Percentiles rank a stretch among this genome's conserved stretches.
These are phyloP conservation scores for Darevskia nairensis DNA, from an alignment of 2,797 vertebrate genomes.

Conservation along the genomic window DNA sequence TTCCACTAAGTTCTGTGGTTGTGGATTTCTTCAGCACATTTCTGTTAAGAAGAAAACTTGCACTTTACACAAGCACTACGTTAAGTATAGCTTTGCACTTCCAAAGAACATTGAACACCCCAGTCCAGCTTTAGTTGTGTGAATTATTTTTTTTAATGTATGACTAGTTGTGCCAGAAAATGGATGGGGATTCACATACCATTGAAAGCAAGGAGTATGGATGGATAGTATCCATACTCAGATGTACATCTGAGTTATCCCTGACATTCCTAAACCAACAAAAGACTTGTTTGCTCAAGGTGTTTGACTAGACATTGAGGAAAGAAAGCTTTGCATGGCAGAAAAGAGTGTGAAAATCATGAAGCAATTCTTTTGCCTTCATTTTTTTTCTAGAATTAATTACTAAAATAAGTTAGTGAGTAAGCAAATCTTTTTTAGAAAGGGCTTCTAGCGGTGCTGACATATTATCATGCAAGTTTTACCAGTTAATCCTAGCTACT, in stretches of 20 bases:
- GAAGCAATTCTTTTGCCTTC: constrained; percentile 49
- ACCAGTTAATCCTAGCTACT: constrained; percentile 56
- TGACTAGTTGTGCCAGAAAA: background rate
- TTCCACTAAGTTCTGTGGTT: constrained; percentile 44
- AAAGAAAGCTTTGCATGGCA: constrained; percentile 1
- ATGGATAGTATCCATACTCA: background rate
- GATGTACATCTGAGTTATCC: background rate
- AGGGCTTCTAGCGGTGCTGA: constrained; percentile 61
- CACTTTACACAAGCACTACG: constrained; percentile 70
- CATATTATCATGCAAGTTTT: constrained; percentile 63
- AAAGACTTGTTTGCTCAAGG: background rate
- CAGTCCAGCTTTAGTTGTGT: background rate
- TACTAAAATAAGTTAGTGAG: constrained; percentile 56
- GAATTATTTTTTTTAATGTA: too few species aligned
- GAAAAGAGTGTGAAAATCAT: constrained; percentile 37
- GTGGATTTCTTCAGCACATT: constrained; percentile 56
- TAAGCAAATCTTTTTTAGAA: constrained; percentile 69
- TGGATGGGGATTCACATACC: background rate
- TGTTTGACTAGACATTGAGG: constrained; percentile 4
- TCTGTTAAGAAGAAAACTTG: constrained; percentile 66
- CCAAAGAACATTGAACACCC: constrained; percentile 65
- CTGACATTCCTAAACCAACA: background rate
- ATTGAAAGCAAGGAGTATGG: background rate
- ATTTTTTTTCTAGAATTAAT: constrained; percentile 63
- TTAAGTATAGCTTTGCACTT: constrained; percentile 66